Evolutionary conservation across 2,888 invertebrate genomes (phyloP).

Genomic region (Nowickia ferox): DNA sequence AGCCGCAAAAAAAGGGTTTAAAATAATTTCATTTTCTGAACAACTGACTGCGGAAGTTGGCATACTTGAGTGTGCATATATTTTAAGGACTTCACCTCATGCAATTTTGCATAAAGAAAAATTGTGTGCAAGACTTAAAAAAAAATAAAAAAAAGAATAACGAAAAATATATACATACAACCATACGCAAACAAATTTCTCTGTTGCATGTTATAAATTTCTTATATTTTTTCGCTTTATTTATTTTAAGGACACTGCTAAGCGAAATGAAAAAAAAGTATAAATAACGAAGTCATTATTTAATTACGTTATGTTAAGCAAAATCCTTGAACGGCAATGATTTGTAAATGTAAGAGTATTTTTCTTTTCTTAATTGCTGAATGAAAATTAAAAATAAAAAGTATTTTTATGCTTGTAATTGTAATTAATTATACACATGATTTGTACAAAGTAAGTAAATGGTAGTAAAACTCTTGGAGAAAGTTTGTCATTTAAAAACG

Average conservation of each 20-base stretch:
- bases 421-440: too few relatives aligned
- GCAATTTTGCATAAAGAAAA: conserved; percentile 39
- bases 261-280: neutral
- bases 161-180: neutral
- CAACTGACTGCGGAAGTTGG: conserved; percentile 9
- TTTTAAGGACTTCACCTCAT: conserved; percentile 46
- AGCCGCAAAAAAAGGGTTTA: conserved; percentile 1
- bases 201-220: conserved; percentile 55
- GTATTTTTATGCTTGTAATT: neutral
- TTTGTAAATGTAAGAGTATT: neutral
- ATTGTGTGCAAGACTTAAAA: neutral
- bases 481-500: too few relatives aligned
- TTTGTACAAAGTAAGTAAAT: too few relatives aligned
- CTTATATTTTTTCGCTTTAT: neutral
- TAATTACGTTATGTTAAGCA: conserved; percentile 56
- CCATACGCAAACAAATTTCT: neutral
- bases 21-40: conserved; percentile 34
- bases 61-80: conserved; percentile 1
- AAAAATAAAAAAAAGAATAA: conserved; percentile 12
- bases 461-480: too few relatives aligned
- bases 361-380: conserved; percentile 20
- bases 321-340: conserved; percentile 26
- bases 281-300: conserved; percentile 38
- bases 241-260: neutral
- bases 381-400: neutral